Evolutionary conservation across 2,888 invertebrate species (phyloP), one percentile per base, ranked within the genome.

Genomic region (Incurvaria masculella): DNA sequence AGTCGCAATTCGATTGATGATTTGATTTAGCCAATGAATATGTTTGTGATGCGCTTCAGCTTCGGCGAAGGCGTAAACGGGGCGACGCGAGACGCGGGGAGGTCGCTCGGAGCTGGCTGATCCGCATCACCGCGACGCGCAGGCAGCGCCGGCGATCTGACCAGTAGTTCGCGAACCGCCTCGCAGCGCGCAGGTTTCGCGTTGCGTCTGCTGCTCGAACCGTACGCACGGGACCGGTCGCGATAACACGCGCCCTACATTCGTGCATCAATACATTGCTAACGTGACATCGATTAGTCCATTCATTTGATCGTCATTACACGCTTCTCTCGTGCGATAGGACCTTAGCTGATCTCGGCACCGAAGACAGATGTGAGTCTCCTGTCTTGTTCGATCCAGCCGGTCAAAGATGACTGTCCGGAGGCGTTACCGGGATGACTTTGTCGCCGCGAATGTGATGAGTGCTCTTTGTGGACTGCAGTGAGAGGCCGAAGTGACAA

Each of bases 281-380:
- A 23, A 23, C 23, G 4, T 10, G 10, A 10, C 10, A 10, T 4
- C 23, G 4, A 10, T 10, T 10, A 10, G 10, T 23, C 5, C 5
- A 23, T 10, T 23, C 5, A 23, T 23, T 23, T 23, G 23, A 23
- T n/a, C n/a, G 10, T 23, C 23, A 23, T 4, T 10, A 10, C 23
- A 23, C 23, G 23, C 23, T 4, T 10, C 4, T 4, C 5, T 6
- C 23, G 23, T 4, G 20, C 39, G 16, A 21, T 17, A 27, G 39
- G 45, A 20, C 41, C 8, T n/a, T 62, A 59, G 63, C 59, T 60
- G 61, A 57, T 56, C 62, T 62, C 60, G 61, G 63, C 68, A 63
- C 61, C 61, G 63, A 61, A 63, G 65, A 63, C 62, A 57, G 61
- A 55, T 59, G 58, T 55, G 59, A 62, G 62, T 65, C 63, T 67